Conservation (phyloP, 1,140 invertebrate species). For the Mycetomoellerius zeteki region DNA sequence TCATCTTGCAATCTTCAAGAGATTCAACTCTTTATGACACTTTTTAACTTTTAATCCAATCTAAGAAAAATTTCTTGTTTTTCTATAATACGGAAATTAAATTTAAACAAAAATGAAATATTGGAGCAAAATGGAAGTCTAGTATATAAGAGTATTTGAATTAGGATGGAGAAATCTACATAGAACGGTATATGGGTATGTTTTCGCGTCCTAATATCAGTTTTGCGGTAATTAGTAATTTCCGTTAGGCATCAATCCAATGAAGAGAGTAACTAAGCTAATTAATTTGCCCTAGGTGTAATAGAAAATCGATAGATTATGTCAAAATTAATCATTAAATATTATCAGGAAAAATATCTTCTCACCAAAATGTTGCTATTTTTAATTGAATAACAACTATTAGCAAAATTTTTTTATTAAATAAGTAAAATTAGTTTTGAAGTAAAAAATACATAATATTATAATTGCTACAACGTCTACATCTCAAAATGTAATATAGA, state of each 20-base stretch:
- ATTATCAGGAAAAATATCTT: background rate
- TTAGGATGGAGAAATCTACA: background rate
- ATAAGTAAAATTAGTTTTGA: background rate
- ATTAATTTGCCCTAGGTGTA: slow-evolving; percentile 36
- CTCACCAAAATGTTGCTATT: no score
- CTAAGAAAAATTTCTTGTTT: background rate
- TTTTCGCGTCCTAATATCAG: slow-evolving; percentile 15
- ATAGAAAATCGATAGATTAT: slow-evolving; percentile 42
- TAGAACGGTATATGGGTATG: background rate
- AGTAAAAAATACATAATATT: background rate
- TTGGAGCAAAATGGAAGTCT: background rate
- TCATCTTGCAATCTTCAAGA: background rate
- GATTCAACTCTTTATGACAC: background rate
- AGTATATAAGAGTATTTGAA: background rate
- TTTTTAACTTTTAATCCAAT: slow-evolving; percentile 4
- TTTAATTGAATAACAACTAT: background rate
- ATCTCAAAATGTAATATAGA: background rate
- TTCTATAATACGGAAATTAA: background rate
- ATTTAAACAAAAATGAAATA: background rate
- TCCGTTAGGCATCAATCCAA: slow-evolving; percentile 15
- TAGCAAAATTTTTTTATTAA: background rate
- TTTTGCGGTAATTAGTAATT: slow-evolving; percentile 54
- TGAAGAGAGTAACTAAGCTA: background rate
- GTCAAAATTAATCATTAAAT: slow-evolving; percentile 19
- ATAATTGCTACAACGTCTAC: background rate